A percentile compares a stretch with the other conserved stretches of the same genome.
These are phyloP conservation scores for Neelides sp. DNA, from an alignment of 1,140 invertebrate genomes.

Conservation along the genomic window DNA sequence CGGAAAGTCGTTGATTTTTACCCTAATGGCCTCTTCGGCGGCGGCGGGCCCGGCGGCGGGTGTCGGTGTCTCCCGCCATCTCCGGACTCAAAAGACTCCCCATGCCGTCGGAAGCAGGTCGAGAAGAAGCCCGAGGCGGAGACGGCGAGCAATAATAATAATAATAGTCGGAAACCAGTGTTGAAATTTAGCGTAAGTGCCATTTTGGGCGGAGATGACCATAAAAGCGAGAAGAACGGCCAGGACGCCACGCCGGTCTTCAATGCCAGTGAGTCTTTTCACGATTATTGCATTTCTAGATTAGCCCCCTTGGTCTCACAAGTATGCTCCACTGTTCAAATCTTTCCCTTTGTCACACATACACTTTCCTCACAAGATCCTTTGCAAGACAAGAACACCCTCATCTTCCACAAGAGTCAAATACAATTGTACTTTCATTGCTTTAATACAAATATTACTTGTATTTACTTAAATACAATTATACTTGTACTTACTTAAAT, in stretches of 20 bases:
- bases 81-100: constrained; percentile 7
- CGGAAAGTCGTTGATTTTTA: neutral
- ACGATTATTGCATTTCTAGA: too few species aligned
- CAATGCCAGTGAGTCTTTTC: constrained; percentile 29
- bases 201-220: constrained; percentile 57
- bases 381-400: too few species aligned
- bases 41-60: neutral
- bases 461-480: too few species aligned
- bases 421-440: too few species aligned
- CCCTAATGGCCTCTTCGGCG: neutral
- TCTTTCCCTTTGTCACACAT: too few species aligned
- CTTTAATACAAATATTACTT: too few species aligned
- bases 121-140: constrained; percentile 23
- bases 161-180: constrained; percentile 48
- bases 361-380: too few species aligned
- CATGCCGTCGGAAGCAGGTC: constrained; percentile 14
- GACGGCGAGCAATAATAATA: constrained; percentile 15
- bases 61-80: neutral
- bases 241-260: constrained; percentile 24
- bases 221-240: constrained; percentile 20
- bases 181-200: constrained; percentile 86
- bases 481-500: too few species aligned
- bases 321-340: too few species aligned
- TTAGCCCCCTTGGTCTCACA: too few species aligned
- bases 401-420: too few species aligned